Evolutionary conservation across 1,140 invertebrate genomes (phyloP), one percentile per base, ranked within the genome.

Genomic region (Plutomurus gul): DNA sequence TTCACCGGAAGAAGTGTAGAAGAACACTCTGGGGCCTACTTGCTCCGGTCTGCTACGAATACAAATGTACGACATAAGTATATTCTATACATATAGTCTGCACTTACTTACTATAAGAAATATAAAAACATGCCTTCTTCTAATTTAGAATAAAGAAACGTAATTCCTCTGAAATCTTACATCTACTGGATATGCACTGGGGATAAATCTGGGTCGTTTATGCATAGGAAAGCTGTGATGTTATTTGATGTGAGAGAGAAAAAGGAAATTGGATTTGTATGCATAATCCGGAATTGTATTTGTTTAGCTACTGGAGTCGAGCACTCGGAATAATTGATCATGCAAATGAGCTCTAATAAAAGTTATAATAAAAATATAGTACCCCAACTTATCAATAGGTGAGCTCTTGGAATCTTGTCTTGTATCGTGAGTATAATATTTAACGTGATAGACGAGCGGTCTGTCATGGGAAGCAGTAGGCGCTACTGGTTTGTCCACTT

Each of bases 341-440:
- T n/a, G n/a, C n/a, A n/a, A n/a, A n/a, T n/a, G n/a, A n/a, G n/a
- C n/a, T n/a, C n/a, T n/a, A n/a, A n/a, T n/a, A n/a, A n/a, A n/a
- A n/a, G n/a, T n/a, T n/a, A n/a, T n/a, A n/a, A n/a, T n/a, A n/a
- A n/a, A n/a, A n/a, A n/a, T n/a, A n/a, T n/a, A n/a, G n/a, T 65
- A 30, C 27, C 36, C 56, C 27, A 30, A 65, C 36, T 65, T 65
- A 65, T 65, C 56, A 30, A 65, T 65, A 65, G 56, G 56, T 33
- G 56, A 65, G 56, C 56, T 65, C 56, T 65, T 65, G 56, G 56
- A 65, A 33, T 65, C 25, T 65, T 65, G 56, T 16, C 56, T 65
- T 1, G 56, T 65, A 65, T 65, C 56, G n/a, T n/a, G n/a, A n/a
- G n/a, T n/a, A 65, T 65, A 65, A 65, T 65, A 65, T n/a, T 65